Base-by-base conservation (phyloP, 2,888 invertebrate species). In the Mechanitis mazaeus region DNA sequence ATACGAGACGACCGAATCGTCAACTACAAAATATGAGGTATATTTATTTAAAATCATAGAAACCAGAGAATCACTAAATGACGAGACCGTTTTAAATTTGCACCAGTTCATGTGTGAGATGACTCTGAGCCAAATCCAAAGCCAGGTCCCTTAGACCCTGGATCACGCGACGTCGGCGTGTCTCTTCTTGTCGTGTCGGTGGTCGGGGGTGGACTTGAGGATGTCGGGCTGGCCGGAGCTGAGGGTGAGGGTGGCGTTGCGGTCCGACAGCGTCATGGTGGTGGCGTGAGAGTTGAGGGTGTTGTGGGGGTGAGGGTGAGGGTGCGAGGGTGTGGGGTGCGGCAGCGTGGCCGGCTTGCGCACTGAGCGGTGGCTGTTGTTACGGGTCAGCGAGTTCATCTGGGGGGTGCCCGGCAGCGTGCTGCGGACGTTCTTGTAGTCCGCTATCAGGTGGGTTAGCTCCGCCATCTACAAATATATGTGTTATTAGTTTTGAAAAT, bases 361-460 rank as follows among this genome's bases (percentile, higher is more conserved):
- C 35, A 92, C 80, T 33, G 93, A 93, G 64, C 94, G 92, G 74
- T 93, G 93, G 45, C 93, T 93, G 53, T 94, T 94, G 78, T 93
- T 92, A 9, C 94, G 87, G 1, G 95, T 95, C 7, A 96, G 89
- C 0, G 95, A 95, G 77, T 94, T 94, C 92, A 95, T 92, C 70
- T 94, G 94, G 0, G 96, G 96, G 0, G 96, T 95, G 5, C 94
- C 95, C 0, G 92, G 87, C 53, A 94, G 93, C 50, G 94, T 93
- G 61, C 94, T 93, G 45, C 95, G 94, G 0, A 96, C 95, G 88
- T 97, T 97, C 94, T 97, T 97, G 84, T 97, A 97, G 86, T 97
- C 97, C 33, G 97, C 97, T 77, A 97, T 97, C 35, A 97, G 91
- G 67, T 97, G 91, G 0, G 97, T 97, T 64, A 97, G 93, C 90